Conservation (phyloP, 2,888 invertebrate genomes). For the Leucophenga maculata region DNA sequence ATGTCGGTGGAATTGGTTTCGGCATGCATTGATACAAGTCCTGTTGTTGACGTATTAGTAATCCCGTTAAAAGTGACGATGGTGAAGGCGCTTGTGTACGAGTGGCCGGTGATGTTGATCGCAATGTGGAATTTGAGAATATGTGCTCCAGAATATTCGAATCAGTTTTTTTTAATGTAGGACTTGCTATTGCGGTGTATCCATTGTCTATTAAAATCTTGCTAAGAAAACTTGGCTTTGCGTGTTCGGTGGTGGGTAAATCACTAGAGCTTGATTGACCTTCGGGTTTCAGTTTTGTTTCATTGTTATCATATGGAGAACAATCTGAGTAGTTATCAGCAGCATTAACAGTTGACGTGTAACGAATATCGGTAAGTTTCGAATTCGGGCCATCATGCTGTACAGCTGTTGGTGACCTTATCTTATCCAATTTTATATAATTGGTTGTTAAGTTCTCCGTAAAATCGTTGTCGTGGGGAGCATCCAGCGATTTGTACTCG, state of each 20-base stretch:
- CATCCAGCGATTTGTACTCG: too few species aligned
- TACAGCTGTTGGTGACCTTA: too few species aligned
- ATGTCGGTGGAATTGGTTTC: constrained; percentile 22
- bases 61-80: constrained; percentile 45
- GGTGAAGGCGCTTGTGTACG: constrained; percentile 16
- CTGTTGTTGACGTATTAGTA: constrained; percentile 54
- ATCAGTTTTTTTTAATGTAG: constrained; percentile 23
- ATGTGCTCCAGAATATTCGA: constrained; percentile 42
- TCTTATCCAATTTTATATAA: too few species aligned
- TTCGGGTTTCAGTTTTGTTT: too few species aligned
- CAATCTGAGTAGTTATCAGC: too few species aligned
- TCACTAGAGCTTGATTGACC: too few species aligned
- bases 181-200: constrained; percentile 10
- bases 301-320: too few species aligned
- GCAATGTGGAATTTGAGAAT: constrained; percentile 24
- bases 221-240: constrained; percentile 25
- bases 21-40: constrained; percentile 47
- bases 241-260: neutral
- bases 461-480: too few species aligned
- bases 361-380: too few species aligned
- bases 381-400: too few species aligned
- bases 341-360: too few species aligned
- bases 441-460: too few species aligned
- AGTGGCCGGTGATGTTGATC: neutral
- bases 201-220: constrained; percentile 28